phyloP scores from a whole-genome alignment of 1,140 invertebrate genomes.

The Drosophila ficusphila region DNA sequence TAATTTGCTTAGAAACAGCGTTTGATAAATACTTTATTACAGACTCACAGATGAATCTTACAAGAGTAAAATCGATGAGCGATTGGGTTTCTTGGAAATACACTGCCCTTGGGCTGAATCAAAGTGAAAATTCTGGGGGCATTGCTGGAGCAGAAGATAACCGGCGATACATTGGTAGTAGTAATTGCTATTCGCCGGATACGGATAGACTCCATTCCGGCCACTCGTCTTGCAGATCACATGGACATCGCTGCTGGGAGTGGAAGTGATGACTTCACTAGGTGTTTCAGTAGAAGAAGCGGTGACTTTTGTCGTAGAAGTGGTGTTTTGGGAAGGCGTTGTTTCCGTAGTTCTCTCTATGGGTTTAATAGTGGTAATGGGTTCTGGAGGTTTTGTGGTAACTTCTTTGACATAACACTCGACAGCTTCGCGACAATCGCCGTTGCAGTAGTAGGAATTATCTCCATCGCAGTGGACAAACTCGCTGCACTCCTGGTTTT shows the following conservation, averaged over 20 bases:
- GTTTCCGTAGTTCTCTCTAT: neutral
- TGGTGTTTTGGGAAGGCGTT: neutral
- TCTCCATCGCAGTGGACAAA: constrained; percentile 71
- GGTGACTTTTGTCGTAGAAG: neutral
- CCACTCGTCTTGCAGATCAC: constrained; percentile 42
- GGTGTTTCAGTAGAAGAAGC: neutral
- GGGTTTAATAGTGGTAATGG: neutral
- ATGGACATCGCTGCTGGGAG: constrained; percentile 13
- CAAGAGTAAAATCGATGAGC: constrained; percentile 20
- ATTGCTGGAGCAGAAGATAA: constrained; percentile 60
- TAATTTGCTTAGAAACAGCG: constrained; percentile 47
- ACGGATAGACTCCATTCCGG: constrained; percentile 55
- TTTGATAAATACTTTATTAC: constrained; percentile 51
- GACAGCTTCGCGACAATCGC: constrained; percentile 48
- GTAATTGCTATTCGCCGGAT: constrained; percentile 64
- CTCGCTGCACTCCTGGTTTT: constrained; percentile 61
- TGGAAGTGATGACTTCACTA: neutral
- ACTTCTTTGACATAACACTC: constrained; percentile 24
- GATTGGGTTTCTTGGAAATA: constrained; percentile 48
- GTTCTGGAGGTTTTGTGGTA: neutral
- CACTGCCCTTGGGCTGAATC: constrained; percentile 40
- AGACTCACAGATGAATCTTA: constrained; percentile 23
- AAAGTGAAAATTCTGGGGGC: constrained; percentile 63
- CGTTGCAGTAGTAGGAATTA: constrained; percentile 70
- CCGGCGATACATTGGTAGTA: constrained; percentile 65